Conservation (phyloP, 2,888 invertebrate species). For the Metalampra italica region DNA sequence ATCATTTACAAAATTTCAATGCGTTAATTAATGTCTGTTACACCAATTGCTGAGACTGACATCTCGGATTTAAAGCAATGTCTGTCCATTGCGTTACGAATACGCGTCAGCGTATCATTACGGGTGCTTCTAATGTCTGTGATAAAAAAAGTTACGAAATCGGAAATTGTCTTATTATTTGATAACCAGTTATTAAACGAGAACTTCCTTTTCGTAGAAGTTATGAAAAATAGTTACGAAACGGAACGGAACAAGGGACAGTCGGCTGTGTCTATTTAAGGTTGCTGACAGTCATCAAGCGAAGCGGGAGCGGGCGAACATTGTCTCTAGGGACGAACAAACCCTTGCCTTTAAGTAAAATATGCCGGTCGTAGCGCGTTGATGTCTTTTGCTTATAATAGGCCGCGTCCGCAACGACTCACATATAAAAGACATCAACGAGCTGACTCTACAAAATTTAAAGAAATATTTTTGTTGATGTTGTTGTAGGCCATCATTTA, state of each 20-base stretch:
- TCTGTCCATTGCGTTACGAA: slow-evolving; percentile 22
- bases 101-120: slow-evolving; percentile 40
- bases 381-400: neutral
- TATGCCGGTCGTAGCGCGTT: too few species aligned
- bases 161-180: too few species aligned
- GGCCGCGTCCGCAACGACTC: neutral
- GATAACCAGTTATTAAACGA: too few species aligned
- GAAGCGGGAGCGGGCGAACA: neutral
- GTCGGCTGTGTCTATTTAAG: too few species aligned
- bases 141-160: slow-evolving; percentile 14
- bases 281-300: neutral
- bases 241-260: too few species aligned
- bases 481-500: too few species aligned
- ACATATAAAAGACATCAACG: neutral
- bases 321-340: too few species aligned
- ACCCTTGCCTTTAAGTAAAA: too few species aligned
- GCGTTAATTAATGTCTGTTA: slow-evolving; percentile 46
- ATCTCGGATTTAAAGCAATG: neutral
- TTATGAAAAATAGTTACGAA: too few species aligned
- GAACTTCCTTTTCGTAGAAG: too few species aligned
- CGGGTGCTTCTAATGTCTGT: slow-evolving; percentile 42
- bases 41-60: slow-evolving; percentile 15
- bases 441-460: neutral
- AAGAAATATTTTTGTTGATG: too few species aligned
- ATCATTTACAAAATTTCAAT: slow-evolving; percentile 44